A percentile compares a stretch with the other conserved stretches of the same genome.
These are phyloP conservation scores for Drosophila subpulchrella DNA, from an alignment of 1,140 invertebrate species.

Conservation along the genomic window DNA sequence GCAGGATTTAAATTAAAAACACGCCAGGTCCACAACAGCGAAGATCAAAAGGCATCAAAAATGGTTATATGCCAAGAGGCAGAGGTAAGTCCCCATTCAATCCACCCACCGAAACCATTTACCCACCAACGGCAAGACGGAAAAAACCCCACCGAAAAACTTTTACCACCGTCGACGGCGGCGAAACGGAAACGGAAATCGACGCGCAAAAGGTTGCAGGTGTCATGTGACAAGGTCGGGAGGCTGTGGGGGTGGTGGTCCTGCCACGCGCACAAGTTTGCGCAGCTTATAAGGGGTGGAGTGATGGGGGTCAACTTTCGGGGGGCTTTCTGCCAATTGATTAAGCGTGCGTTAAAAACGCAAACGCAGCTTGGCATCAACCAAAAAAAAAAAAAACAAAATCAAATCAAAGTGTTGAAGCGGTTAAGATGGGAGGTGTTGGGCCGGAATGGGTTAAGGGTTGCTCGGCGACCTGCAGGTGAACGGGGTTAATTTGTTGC, in stretches of 20 bases:
- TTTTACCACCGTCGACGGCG: constrained; percentile 52
- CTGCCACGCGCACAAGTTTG: constrained; percentile 42
- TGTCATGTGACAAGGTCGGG: constrained; percentile 77
- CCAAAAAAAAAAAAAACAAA: constrained; percentile 33
- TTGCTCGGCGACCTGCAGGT: constrained; percentile 59
- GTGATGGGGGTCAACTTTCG: background rate
- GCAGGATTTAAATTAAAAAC: constrained; percentile 82
- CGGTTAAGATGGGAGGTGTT: constrained; percentile 61
- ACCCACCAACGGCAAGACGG: constrained; percentile 17
- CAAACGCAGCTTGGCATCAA: constrained; percentile 25
- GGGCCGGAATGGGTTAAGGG: constrained; percentile 55
- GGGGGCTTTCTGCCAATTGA: constrained; percentile 50
- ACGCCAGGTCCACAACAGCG: constrained; percentile 73
- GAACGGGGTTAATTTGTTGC: constrained; percentile 78
- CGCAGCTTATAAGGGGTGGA: constrained; percentile 28
- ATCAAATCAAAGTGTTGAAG: constrained; percentile 83
- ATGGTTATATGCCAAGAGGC: constrained; percentile 50
- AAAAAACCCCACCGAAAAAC: constrained; percentile 59
- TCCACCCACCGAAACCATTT: background rate
- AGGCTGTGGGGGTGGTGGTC: constrained; percentile 9
- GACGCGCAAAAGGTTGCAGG: constrained; percentile 81
- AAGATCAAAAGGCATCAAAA: constrained; percentile 83
- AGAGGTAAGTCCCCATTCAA: constrained; percentile 23
- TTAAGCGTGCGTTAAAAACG: constrained; percentile 61
- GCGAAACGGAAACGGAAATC: constrained; percentile 79